Evolutionary conservation across 2,113 vertebrate genomes (phyloP).

Genomic region (Callocephalon fimbriatum): DNA sequence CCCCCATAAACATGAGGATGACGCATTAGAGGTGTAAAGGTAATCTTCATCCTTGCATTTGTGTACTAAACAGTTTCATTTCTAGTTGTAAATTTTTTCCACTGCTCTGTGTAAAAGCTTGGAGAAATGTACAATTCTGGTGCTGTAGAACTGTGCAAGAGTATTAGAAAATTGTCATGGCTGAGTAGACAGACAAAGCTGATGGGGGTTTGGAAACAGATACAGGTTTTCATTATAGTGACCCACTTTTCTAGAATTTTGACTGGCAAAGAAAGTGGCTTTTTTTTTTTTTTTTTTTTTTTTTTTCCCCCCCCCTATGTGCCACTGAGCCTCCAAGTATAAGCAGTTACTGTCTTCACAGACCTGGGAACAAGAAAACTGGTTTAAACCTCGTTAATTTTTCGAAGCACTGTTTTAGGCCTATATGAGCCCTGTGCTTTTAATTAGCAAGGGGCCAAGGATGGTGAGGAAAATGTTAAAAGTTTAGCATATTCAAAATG

Average conservation of each 20-base stretch:
- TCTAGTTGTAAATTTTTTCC: neutral
- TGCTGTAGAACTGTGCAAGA: neutral
- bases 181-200: neutral
- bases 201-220: neutral
- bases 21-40: fast-evolving
- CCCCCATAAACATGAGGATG: neutral
- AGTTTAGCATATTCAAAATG: neutral
- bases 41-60: neutral
- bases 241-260: neutral
- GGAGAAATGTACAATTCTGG: neutral
- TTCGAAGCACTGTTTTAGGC: neutral
- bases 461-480: neutral
- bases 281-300: too few relatives aligned
- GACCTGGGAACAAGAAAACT: neutral
- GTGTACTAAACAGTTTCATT: neutral
- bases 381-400: neutral
- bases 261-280: neutral
- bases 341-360: neutral
- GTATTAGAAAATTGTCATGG: neutral
- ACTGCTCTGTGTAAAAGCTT: neutral
- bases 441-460: neutral
- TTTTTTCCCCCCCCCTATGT: neutral
- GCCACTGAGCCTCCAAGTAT: neutral
- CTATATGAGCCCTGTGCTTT: neutral
- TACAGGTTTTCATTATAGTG: neutral